phyloP scores from a whole-genome alignment of 1,140 invertebrate genomes.

The Zophobas atratus region DNA sequence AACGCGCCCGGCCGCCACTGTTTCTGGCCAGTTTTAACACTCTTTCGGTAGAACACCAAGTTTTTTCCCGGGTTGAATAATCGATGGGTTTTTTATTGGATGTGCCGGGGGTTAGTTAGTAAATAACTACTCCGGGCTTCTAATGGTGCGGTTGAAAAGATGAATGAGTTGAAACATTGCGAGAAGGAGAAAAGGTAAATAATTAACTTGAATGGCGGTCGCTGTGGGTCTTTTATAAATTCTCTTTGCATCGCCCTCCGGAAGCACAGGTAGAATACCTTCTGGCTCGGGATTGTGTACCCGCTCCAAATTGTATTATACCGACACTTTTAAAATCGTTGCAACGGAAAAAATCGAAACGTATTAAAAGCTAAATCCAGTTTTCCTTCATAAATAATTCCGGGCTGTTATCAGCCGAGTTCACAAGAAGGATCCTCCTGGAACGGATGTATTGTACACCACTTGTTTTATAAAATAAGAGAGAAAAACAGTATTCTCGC shows the following conservation, averaged over 20 bases:
- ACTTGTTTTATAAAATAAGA: constrained; percentile 41
- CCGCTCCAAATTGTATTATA: constrained; percentile 25
- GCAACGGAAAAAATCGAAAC: constrained; percentile 42
- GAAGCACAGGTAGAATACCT: constrained; percentile 48
- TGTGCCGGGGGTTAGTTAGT: constrained; percentile 39
- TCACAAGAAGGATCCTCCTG: constrained; percentile 31
- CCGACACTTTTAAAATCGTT: constrained; percentile 34
- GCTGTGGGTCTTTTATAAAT: constrained; percentile 34
- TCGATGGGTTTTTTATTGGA: constrained; percentile 39
- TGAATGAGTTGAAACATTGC: constrained; percentile 47
- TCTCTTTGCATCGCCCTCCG: constrained; percentile 44
- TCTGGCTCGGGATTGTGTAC: constrained; percentile 11
- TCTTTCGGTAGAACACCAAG: background rate
- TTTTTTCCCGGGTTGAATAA: constrained; percentile 31
- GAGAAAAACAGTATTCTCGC: constrained; percentile 39
- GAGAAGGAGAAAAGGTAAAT: constrained; percentile 47
- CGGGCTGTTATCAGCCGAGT: constrained; percentile 25
- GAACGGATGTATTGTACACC: constrained; percentile 37
- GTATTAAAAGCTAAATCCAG: constrained; percentile 40
- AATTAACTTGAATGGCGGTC: constrained; percentile 44
- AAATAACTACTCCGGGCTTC: constrained; percentile 44
- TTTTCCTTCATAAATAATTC: constrained; percentile 40
- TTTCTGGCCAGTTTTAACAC: constrained; percentile 1
- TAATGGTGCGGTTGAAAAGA: constrained; percentile 52
- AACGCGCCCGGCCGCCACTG: too few species aligned